Conservation (phyloP, 2,113 vertebrate genomes). For the Atrichornis clamosus region DNA sequence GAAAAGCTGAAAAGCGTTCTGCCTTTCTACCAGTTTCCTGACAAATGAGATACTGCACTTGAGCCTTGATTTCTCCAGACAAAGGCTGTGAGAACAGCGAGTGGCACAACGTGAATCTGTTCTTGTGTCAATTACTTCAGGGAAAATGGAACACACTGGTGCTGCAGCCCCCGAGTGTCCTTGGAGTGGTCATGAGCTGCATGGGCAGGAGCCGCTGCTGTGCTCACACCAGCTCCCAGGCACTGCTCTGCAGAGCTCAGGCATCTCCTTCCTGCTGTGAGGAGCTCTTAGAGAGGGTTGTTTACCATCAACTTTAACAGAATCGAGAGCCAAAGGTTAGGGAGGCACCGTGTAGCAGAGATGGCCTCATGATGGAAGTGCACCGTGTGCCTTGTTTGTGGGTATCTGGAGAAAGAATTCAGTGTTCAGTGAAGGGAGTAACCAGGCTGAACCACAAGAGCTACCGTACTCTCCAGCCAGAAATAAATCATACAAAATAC, state of each 20-base stretch:
- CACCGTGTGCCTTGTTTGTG: neutral
- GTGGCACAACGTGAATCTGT: neutral
- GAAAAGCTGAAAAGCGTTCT: neutral
- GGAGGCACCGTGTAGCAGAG: neutral
- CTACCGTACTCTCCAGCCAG: neutral
- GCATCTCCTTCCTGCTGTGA: neutral
- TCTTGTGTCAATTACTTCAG: conserved; percentile 10
- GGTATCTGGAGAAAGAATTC: neutral
- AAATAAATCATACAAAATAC: neutral
- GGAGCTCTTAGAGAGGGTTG: neutral
- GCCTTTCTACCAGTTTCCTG: neutral
- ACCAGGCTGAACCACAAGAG: neutral
- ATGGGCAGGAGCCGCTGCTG: neutral
- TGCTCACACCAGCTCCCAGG: neutral
- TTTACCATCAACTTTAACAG: conserved; percentile 12
- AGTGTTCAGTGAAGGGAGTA: neutral
- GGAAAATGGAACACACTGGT: conserved; percentile 23
- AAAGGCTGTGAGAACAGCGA: conserved; percentile 16
- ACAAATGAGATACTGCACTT: conserved; percentile 16
- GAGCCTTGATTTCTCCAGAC: neutral
- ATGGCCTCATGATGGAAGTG: neutral
- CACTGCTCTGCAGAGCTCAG: neutral
- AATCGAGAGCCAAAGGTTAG: neutral
- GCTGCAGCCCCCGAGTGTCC: neutral
- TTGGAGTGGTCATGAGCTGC: conserved; percentile 14